Base-by-base conservation (phyloP, 2,113 vertebrate genomes). In the Oreochromis tanganicae region DNA sequence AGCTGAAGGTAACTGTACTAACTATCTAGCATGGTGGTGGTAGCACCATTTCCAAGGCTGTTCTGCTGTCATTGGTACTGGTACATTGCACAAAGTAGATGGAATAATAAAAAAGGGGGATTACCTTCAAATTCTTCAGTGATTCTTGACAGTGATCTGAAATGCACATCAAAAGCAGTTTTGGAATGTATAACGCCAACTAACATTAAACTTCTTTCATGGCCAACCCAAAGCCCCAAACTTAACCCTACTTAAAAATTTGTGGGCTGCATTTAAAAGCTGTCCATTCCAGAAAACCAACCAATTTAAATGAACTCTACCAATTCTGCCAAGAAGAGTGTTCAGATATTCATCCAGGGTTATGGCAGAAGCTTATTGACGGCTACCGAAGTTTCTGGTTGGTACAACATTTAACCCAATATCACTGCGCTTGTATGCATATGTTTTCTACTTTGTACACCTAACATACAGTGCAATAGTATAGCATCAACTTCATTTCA, bases 141-240 rank as follows among this genome's bases (percentile, higher is more conserved):
- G 34, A 66, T 38, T 66, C 61, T 21, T 66, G 34, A 68, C 63
- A 68, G 19, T 68, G 34, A 41, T 21, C 63, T 38, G 9, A 68
- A 2, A 0, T 66, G 10, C 63, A 41, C 19, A 68, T 0, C 3
- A 68, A 43, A 71, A 71, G 2, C 1, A 4, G 19, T 71, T 71
- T 71, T 71, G 66, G 36, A 71, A 71, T 71, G 36, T 12, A 0
- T 24, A 43, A 43, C 4, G 4, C 36, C 43, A 9, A 9, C n/a
- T 24, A 43, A 71, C 12, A 43, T 71, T 71, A 73, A 46, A 16
- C n/a, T 73, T 73, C 38, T 27, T n/a, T 6, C 27, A 43, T 0
- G 66, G 66, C 66, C 21, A 43, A 46, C 66, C 38, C 66, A 46
- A 46, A 73, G 14, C 66, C 66, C 66, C n/a, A 16, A 46, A 24